Conservation (phyloP, 2,797 vertebrate species). For the Arrhamphus sclerolepis region DNA sequence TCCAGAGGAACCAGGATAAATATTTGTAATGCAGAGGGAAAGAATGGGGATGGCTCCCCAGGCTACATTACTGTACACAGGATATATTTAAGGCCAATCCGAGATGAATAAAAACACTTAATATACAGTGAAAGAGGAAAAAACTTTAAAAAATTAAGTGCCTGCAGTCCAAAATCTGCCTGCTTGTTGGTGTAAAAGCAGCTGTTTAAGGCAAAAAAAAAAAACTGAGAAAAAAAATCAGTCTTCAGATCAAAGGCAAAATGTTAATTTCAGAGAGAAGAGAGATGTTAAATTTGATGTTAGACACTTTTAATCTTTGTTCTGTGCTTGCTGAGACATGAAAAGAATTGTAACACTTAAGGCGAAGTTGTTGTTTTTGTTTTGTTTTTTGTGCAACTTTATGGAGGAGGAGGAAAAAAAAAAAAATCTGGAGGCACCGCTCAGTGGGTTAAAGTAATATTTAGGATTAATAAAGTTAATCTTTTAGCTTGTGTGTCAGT, state of each 20-base stretch:
- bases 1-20: no score
- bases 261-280: constrained; percentile 56
- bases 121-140: constrained; percentile 4
- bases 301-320: constrained; percentile 57
- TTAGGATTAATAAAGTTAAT: constrained; percentile 79
- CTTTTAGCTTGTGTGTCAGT: constrained; percentile 71
- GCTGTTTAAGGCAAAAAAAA: constrained; percentile 31
- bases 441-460: constrained; percentile 76
- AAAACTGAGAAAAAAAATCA: constrained; percentile 10
- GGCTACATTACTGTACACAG: neutral
- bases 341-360: constrained; percentile 45
- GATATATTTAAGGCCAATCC: constrained; percentile 12
- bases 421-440: constrained; percentile 47
- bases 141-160: constrained; percentile 12
- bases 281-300: constrained; percentile 56
- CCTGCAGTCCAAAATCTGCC: constrained; percentile 44
- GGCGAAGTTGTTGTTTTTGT: constrained; percentile 46
- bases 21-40: no score
- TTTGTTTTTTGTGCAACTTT: constrained; percentile 47
- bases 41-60: no score
- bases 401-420: constrained; percentile 4
- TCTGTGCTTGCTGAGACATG: constrained; percentile 40
- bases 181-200: constrained; percentile 47
- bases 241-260: constrained; percentile 47
- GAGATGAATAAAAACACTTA: constrained; percentile 20